Conservation (phyloP, 1,140 invertebrate species). For the Sogatella furcifera region DNA sequence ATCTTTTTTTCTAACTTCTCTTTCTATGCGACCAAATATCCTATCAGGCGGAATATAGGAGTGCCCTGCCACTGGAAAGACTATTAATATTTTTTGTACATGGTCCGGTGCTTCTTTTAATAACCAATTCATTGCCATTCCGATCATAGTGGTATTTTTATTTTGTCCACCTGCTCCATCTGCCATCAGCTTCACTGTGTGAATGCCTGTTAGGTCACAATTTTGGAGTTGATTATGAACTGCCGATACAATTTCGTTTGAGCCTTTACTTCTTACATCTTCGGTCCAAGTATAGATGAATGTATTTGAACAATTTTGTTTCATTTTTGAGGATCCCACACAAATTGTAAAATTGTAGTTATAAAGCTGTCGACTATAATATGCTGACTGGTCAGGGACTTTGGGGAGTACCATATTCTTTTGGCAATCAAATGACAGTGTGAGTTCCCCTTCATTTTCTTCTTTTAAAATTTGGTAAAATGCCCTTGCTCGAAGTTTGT, state of each 20-base stretch:
- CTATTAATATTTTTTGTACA: slow-evolving; percentile 10
- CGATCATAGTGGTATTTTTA: slow-evolving; percentile 27
- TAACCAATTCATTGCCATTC: slow-evolving; percentile 23
- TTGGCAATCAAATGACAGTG: slow-evolving; percentile 30
- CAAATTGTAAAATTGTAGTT: slow-evolving; percentile 31
- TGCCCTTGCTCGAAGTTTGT: background rate
- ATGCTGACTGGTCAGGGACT: slow-evolving; percentile 27
- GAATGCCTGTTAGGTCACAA: background rate
- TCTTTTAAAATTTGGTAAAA: background rate
- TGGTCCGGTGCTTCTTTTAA: slow-evolving; percentile 17
- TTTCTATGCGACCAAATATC: slow-evolving; percentile 28
- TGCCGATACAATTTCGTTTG: slow-evolving; percentile 27
- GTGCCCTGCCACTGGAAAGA: slow-evolving; percentile 25
- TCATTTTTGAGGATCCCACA: slow-evolving; percentile 25
- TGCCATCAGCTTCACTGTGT: slow-evolving; percentile 23
- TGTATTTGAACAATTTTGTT: slow-evolving; percentile 22
- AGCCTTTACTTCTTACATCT: slow-evolving; percentile 23
- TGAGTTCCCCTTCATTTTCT: background rate
- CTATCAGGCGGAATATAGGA: slow-evolving; percentile 26
- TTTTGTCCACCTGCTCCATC: slow-evolving; percentile 28
- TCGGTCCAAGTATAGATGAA: slow-evolving; percentile 28
- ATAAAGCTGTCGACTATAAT: slow-evolving; percentile 29
- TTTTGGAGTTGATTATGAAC: slow-evolving; percentile 14
- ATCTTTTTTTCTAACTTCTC: slow-evolving; percentile 22
- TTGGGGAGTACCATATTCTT: slow-evolving; percentile 30